Evolutionary conservation across 1,140 invertebrate species (phyloP).

Genomic region (Bombus confusus): DNA sequence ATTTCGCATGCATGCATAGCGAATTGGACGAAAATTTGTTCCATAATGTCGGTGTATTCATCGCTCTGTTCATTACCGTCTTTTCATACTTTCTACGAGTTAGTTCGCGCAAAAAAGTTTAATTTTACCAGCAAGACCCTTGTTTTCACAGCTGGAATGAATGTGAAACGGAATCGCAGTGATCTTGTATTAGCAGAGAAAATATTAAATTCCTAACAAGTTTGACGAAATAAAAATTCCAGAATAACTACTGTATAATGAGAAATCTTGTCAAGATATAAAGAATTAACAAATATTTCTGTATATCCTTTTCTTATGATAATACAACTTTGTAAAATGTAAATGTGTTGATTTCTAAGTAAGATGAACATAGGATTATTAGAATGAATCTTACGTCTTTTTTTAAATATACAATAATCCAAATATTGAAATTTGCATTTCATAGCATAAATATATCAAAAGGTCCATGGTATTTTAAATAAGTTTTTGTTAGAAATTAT

Average conservation of each 20-base stretch:
- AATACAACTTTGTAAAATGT: background rate
- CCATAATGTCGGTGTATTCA: slow-evolving; percentile 30
- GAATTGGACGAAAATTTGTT: slow-evolving; percentile 37
- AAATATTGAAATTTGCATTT: too few species aligned
- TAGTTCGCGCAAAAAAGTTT: background rate
- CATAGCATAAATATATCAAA: too few species aligned
- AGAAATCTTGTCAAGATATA: background rate
- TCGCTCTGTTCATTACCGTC: slow-evolving; percentile 41
- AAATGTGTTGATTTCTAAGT: background rate
- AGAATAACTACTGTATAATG: background rate
- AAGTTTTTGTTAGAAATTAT: background rate
- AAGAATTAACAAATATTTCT: background rate
- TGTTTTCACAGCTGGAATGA: slow-evolving; percentile 2
- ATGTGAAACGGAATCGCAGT: slow-evolving; percentile 9
- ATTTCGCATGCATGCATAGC: slow-evolving; percentile 3
- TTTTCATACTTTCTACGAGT: slow-evolving; percentile 26
- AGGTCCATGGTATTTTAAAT: background rate
- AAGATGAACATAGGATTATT: background rate
- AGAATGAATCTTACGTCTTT: background rate
- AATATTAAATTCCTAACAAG: background rate
- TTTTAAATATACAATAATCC: too few species aligned
- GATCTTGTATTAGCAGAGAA: background rate
- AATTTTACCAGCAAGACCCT: slow-evolving; percentile 7
- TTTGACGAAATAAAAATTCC: background rate
- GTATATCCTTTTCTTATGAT: background rate